Conservation (phyloP, 2,888 invertebrate genomes). For the Polietes domitor region DNA sequence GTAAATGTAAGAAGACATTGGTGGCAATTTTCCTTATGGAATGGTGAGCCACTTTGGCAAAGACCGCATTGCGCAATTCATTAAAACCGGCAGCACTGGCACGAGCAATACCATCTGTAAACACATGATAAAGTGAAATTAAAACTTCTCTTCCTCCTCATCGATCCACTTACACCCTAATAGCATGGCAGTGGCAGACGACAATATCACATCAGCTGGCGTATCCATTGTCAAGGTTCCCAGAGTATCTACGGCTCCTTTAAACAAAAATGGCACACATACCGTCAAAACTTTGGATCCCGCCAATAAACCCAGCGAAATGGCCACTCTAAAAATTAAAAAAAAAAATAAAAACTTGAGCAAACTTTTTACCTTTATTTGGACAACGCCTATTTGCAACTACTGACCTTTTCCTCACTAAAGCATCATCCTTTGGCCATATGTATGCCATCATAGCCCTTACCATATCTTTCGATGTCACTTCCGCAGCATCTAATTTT, state of each 20-base stretch:
- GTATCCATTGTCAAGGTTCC: conserved; percentile 89
- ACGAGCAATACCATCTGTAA: conserved; percentile 95
- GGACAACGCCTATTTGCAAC: too few relatives aligned
- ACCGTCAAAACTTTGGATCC: conserved; percentile 95
- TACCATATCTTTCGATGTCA: conserved; percentile 90
- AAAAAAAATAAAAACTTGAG: background rate
- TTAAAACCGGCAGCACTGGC: conserved; percentile 95
- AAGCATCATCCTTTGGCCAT: conserved; percentile 92
- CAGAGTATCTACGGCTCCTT: conserved; percentile 94
- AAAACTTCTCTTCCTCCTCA: background rate
- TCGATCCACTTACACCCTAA: conserved; percentile 89
- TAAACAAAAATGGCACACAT: conserved; percentile 97
- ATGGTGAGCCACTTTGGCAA: conserved; percentile 98
- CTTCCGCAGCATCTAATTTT: conserved; percentile 84
- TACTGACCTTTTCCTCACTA: conserved; percentile 76
- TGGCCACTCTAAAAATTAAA: conserved; percentile 86
- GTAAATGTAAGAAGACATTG: conserved; percentile 97
- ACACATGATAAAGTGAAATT: too few relatives aligned
- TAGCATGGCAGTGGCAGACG: conserved; percentile 89
- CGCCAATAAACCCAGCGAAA: conserved; percentile 90
- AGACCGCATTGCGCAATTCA: conserved; percentile 98
- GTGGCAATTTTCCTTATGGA: conserved; percentile 96
- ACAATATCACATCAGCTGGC: conserved; percentile 90
- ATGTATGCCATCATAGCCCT: conserved; percentile 94
- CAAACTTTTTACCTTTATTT: background rate